A percentile compares a stretch with the other conserved stretches of the same genome.
Conservation (phyloP, 2,113 vertebrate species). For the Hippoglossus stenolepis region DNA sequence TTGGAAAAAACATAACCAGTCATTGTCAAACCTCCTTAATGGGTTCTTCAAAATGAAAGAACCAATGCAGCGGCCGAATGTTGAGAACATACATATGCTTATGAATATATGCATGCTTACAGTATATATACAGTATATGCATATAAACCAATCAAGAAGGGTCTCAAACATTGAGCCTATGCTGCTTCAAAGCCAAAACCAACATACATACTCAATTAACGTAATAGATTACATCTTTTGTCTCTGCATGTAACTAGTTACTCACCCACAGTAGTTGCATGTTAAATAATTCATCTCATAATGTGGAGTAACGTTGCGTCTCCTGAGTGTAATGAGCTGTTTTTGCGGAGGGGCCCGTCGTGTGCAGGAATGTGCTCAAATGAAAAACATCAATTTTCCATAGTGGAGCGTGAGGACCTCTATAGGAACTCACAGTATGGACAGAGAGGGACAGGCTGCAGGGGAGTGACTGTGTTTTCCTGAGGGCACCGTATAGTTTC, state of each 20-base stretch:
- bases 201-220: too few species aligned
- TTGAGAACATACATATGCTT: too few species aligned
- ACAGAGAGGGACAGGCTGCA: slow-evolving; percentile 15
- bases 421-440: slow-evolving; percentile 27
- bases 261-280: not conserved
- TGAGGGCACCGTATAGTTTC: slow-evolving; percentile 36
- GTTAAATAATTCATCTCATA: slow-evolving; percentile 6
- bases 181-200: too few species aligned
- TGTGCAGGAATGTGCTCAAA: slow-evolving; percentile 54
- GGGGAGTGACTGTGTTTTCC: slow-evolving; percentile 1
- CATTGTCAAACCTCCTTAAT: too few species aligned
- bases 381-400: slow-evolving; percentile 57
- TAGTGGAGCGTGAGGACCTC: slow-evolving; percentile 16
- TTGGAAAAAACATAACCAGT: too few species aligned
- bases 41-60: too few species aligned
- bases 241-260: not conserved
- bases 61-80: too few species aligned
- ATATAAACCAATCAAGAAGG: too few species aligned
- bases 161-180: too few species aligned
- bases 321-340: slow-evolving; percentile 14
- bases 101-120: too few species aligned
- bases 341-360: slow-evolving; percentile 40
- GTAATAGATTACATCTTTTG: too few species aligned
- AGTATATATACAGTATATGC: too few species aligned
- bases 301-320: slow-evolving; percentile 38